Evolutionary conservation across 2,888 invertebrate species (phyloP).

Genomic region (Nephrocerus scutellatus): DNA sequence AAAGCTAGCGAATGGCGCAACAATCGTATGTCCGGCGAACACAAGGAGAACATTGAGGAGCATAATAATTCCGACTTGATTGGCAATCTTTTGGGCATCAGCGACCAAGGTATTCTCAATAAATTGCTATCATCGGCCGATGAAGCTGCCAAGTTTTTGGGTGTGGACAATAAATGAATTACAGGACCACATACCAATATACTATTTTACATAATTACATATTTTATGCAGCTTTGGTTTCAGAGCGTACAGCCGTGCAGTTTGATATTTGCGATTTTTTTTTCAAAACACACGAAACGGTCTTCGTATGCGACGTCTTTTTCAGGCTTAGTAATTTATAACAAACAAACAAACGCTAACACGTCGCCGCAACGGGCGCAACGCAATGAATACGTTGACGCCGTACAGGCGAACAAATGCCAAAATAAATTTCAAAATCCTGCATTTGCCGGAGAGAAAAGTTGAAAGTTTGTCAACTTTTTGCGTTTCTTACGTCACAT

Average conservation of each 20-base stretch:
- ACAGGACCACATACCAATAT: not conserved
- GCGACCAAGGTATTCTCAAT: conserved; percentile 78
- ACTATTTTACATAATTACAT: too few relatives aligned
- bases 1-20: conserved; percentile 41
- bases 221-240: too few relatives aligned
- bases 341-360: not conserved
- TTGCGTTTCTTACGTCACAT: too few relatives aligned
- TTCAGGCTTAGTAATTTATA: not conserved
- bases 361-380: too few relatives aligned
- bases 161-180: conserved; percentile 59
- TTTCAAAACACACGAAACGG: not conserved
- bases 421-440: too few relatives aligned
- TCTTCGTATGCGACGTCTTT: conserved; percentile 2
- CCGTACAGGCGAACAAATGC: too few relatives aligned
- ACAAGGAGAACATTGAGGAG: conserved; percentile 39
- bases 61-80: conserved; percentile 61
- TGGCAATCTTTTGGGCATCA: conserved; percentile 81
- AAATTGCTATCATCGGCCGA: conserved; percentile 73
- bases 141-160: conserved; percentile 80
- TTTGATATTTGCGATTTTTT: conserved; percentile 2
- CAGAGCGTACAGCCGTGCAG: too few relatives aligned
- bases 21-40: conserved; percentile 34
- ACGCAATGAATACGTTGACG: too few relatives aligned
- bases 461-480: too few relatives aligned
- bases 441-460: too few relatives aligned